phyloP scores from a whole-genome alignment of 2,888 invertebrate species.

The Choreutis nemorana region DNA sequence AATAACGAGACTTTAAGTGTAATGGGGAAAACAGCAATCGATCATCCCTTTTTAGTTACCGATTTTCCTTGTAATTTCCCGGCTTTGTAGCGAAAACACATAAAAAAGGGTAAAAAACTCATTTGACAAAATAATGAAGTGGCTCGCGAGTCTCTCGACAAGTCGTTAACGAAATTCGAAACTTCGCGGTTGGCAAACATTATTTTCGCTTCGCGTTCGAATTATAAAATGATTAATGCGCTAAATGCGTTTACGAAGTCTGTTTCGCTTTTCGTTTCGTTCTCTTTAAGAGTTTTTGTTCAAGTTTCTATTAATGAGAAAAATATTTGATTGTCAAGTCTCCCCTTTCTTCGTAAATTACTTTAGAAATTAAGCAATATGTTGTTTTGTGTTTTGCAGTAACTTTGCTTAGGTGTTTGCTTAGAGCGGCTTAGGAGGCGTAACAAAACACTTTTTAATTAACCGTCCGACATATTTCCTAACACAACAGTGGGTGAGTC shows the following conservation, averaged over 20 bases:
- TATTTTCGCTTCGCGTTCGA: slow-evolving; percentile 19
- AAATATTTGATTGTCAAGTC: too few species aligned
- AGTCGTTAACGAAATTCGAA: slow-evolving; percentile 41
- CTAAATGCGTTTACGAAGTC: slow-evolving; percentile 22
- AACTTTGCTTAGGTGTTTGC: too few species aligned
- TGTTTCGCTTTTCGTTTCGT: slow-evolving; percentile 13
- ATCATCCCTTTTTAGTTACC: too few species aligned
- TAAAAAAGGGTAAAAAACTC: slow-evolving; percentile 33
- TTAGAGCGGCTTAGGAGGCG: slow-evolving; percentile 7
- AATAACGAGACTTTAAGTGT: too few species aligned
- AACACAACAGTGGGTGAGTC: slow-evolving; percentile 9
- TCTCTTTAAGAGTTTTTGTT: slow-evolving; percentile 6
- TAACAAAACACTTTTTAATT: slow-evolving; percentile 12
- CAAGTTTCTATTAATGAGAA: too few species aligned
- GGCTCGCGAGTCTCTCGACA: slow-evolving; percentile 37
- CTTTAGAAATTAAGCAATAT: too few species aligned
- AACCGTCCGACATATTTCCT: slow-evolving; percentile 9
- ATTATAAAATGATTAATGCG: slow-evolving; percentile 46
- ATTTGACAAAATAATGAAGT: slow-evolving; percentile 56
- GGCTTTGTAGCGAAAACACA: slow-evolving; percentile 26
- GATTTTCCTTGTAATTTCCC: too few species aligned
- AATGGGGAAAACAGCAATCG: too few species aligned
- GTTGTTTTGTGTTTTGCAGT: too few species aligned
- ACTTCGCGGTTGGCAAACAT: slow-evolving; percentile 33
- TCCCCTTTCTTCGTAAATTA: too few species aligned